Base-by-base conservation (phyloP, 2,888 invertebrate species). In the Aradus depressus region DNA sequence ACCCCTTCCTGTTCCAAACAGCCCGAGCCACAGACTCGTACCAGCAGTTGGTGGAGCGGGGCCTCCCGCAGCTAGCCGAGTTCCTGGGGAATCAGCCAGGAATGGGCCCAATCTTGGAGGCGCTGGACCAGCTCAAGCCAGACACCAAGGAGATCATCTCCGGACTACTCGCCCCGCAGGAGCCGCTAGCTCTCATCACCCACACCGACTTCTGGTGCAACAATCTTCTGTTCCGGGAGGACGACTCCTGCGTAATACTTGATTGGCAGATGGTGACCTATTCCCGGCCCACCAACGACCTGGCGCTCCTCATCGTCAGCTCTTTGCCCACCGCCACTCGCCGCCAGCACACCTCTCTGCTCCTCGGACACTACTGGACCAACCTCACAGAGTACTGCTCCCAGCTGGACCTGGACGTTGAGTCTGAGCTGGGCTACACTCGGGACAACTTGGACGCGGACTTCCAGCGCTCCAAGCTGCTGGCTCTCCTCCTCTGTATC, bases 201-300 rank as follows among this genome's bases (percentile, higher is more conserved):
- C 86, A 86, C 66, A 85, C 84, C 1, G 86, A 86, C 64, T 86
- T 86, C 66, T 86, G 86, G 86, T 82, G 83, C 64, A 84, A 84
- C 60, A 85, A 85, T 67, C 71, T 85, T 14, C 70, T 84, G 54
- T 84, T 86, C 62, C 75, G 77, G 52, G 66, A 66, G 26, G 65
- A 66, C 32, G 65, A 66, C 16, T 73, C 76, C 54, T 86, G 85
- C 64, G 75, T 79, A 49, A 81, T 84, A 42, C 68, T 86, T 37
- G 85, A 86, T 65, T 86, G 85, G 85, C 86, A 86, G 71, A 85
- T 86, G 85, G 82, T 85, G 44, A 63, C 64, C 25, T 64, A 63
- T 53, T 62, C 64, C 44, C 64, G 75, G 61, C 84, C 84, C 18
- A 85, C 84, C 64, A 85, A 85, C 65, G 86, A 86, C 64, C 73